Conservation (phyloP, 1,140 invertebrate species). For the Aphidius ervi region DNA sequence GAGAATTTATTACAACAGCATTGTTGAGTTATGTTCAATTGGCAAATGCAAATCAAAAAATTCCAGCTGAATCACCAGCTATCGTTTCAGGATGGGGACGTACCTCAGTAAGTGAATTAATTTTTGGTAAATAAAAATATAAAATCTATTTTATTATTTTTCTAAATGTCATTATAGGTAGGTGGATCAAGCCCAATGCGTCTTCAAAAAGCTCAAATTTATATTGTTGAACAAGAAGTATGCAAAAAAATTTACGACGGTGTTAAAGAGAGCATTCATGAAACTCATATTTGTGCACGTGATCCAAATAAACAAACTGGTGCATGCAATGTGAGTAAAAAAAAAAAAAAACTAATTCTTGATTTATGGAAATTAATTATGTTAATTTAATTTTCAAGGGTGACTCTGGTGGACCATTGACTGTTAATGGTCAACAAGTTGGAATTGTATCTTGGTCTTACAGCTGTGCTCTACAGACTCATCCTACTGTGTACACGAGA, state of each 20-base stretch:
- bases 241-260: slow-evolving; percentile 11
- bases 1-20: not conserved
- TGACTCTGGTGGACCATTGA: slow-evolving; percentile 55
- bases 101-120: slow-evolving; percentile 1
- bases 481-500: slow-evolving; percentile 44
- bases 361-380: too few relatives aligned
- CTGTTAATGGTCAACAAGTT: slow-evolving; percentile 39
- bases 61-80: slow-evolving; percentile 8
- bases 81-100: slow-evolving; percentile 23
- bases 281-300: slow-evolving; percentile 24
- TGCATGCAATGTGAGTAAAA: slow-evolving; percentile 20
- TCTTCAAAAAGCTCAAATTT: slow-evolving; percentile 16
- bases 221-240: slow-evolving; percentile 17
- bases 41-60: not conserved
- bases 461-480: slow-evolving; percentile 38
- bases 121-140: not conserved
- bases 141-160: too few relatives aligned
- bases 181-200: slow-evolving; percentile 12
- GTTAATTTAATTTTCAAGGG: slow-evolving; percentile 24
- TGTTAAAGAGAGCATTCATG: slow-evolving; percentile 5
- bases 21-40: not conserved
- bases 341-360: too few relatives aligned
- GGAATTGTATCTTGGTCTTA: slow-evolving; percentile 53
- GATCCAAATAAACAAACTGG: slow-evolving; percentile 15
- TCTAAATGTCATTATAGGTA: slow-evolving; percentile 2